phyloP scores from a whole-genome alignment of 2,888 invertebrate genomes.

The Philonicus albiceps region DNA sequence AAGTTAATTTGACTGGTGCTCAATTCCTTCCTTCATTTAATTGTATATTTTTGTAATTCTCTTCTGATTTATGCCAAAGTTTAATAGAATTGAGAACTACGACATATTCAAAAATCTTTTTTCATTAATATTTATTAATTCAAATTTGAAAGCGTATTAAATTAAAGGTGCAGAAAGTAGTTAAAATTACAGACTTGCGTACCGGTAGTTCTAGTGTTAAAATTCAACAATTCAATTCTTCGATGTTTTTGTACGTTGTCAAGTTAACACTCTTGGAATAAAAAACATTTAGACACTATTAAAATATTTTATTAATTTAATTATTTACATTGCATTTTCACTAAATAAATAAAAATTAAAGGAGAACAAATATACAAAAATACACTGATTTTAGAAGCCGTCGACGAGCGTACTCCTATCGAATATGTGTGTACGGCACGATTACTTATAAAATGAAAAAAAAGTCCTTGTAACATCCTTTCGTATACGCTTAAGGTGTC shows the following conservation, averaged over 20 bases:
- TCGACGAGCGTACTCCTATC: not conserved
- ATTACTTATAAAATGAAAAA: not conserved
- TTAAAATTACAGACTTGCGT: too few species aligned
- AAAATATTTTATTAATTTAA: constrained; percentile 32
- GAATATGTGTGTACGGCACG: not conserved
- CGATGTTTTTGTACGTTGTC: not conserved
- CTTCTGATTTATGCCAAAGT: too few species aligned
- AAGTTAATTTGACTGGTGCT: too few species aligned
- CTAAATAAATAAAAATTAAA: constrained; percentile 26
- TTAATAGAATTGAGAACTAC: too few species aligned
- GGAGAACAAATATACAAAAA: constrained; percentile 33
- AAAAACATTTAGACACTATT: not conserved
- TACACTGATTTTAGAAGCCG: not conserved
- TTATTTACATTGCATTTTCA: constrained; percentile 26
- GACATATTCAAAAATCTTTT: too few species aligned
- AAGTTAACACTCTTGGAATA: not conserved
- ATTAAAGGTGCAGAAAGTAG: too few species aligned
- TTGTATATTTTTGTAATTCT: too few species aligned
- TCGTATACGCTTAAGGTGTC: not conserved
- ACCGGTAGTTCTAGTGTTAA: too few species aligned
- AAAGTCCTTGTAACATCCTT: not conserved
- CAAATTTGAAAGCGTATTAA: too few species aligned
- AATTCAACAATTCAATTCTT: not conserved
- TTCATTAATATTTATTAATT: too few species aligned
- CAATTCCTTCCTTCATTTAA: too few species aligned